Evolutionary conservation across 2,113 vertebrate species (phyloP), one percentile per base, ranked within the genome.

Genomic region (Empidonax alnorum): DNA sequence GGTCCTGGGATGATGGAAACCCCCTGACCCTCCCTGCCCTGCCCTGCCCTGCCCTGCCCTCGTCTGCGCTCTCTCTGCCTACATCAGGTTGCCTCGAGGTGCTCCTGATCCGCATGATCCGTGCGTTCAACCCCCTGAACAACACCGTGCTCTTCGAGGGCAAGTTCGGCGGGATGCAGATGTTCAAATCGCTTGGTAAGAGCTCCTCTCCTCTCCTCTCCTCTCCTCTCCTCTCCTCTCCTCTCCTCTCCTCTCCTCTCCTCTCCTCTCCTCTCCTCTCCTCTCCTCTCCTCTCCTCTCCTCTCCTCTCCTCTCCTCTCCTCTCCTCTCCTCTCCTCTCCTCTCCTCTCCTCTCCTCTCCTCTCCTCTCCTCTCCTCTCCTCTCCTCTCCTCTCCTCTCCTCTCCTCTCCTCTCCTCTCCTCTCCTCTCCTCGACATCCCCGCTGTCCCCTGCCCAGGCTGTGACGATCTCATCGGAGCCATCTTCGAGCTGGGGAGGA

Each of bases 121-220:
- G 98, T 8, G 98, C 98, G 3, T 99, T 98, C 88, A 99, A 99
- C 97, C 98, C 99, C 79, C 71, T 98, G 94, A 99, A 99, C 96
- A 99, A 98, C 94, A 99, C 98, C 3, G 8, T 99, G 82, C 98
- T 99, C 85, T 99, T 99, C 47, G 98, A 99, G 56, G 99, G 99
- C 33, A 99, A 99, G 92, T 99, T 98, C 3, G 98, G 98, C 3
- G 96, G 98, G 21, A 66, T 98, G 65, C 98, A 98, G 88, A 96
- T 99, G 93, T 99, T 99, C 96, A 99, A 99, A 96, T 97, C 99
- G 1, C 98, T 99, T 0, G 99, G 99, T 99, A 97, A 98, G 98
- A 58, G 66, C 65, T 4, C 24, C 21, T n/a, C 44, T 31, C 7
- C 22, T 10, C 58, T 35, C 15, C 27, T 14, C 58, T 63, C 23